Conservation (phyloP, 2,888 invertebrate genomes). For the Drosophila percnosoma region DNA sequence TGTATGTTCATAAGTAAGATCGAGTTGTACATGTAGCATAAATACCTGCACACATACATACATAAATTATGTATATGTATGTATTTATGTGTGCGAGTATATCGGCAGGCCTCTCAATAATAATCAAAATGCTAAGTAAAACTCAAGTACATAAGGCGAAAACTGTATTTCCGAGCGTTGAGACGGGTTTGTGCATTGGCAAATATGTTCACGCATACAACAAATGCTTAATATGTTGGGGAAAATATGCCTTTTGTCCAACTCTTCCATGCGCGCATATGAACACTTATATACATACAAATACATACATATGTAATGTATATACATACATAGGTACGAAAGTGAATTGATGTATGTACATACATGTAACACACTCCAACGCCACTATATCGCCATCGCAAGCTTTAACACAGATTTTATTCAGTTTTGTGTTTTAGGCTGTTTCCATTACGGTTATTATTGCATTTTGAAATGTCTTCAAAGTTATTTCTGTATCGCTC, state of each 20-base stretch:
- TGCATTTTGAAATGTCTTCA: slow-evolving; percentile 30
- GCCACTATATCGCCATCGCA: slow-evolving; percentile 31
- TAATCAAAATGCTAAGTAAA: slow-evolving; percentile 21
- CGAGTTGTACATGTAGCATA: slow-evolving; percentile 42
- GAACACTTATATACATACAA: slow-evolving; percentile 36
- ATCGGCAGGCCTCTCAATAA: slow-evolving; percentile 36
- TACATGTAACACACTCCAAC: slow-evolving; percentile 56
- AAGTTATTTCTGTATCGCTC: slow-evolving; percentile 25
- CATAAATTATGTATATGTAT: slow-evolving; percentile 25
- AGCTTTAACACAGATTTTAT: slow-evolving; percentile 31
- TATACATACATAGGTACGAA: slow-evolving; percentile 45
- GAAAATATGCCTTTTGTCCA: slow-evolving; percentile 26
- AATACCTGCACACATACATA: slow-evolving; percentile 31
- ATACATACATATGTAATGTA: slow-evolving; percentile 31
- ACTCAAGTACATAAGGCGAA: slow-evolving; percentile 10
- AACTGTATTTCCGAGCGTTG: slow-evolving; percentile 2
- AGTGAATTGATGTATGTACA: slow-evolving; percentile 53
- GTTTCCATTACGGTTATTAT: slow-evolving; percentile 35
- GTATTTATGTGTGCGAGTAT: slow-evolving; percentile 21
- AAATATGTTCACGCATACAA: slow-evolving; percentile 14
- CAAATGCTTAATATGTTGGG: slow-evolving; percentile 20
- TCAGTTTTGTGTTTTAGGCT: slow-evolving; percentile 28
- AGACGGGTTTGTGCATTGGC: slow-evolving; percentile 4
- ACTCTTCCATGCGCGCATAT: slow-evolving; percentile 38
- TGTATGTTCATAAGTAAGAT: slow-evolving; percentile 25